A percentile compares a stretch with the other conserved stretches of the same genome.
Conservation (phyloP, 2,888 invertebrate genomes). For the Strigamia maritima region DNA sequence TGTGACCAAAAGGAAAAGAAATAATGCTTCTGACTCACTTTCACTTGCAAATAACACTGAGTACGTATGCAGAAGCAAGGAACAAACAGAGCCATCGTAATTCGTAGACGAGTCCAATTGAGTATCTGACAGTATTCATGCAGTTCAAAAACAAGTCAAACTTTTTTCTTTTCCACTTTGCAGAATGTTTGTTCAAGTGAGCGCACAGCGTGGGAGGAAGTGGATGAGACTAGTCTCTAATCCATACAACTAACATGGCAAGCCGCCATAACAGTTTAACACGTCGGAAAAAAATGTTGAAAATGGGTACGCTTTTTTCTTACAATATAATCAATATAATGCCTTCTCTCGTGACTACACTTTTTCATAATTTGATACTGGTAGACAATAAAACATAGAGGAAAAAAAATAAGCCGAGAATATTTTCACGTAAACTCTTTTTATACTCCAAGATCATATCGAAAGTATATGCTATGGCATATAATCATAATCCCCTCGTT, state of each 20-base stretch:
- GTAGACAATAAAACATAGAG: too few relatives aligned
- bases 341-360: too few relatives aligned
- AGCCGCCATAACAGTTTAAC: conserved; percentile 6
- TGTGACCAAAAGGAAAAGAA: neutral
- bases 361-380: too few relatives aligned
- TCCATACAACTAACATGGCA: conserved; percentile 19
- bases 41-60: conserved; percentile 11
- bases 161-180: conserved; percentile 1
- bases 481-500: too few relatives aligned
- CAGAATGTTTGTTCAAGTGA: neutral
- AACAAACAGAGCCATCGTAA: conserved; percentile 7
- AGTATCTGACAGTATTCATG: conserved; percentile 1
- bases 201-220: neutral
- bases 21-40: neutral
- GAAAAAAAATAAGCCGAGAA: too few relatives aligned
- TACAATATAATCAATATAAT: too few relatives aligned
- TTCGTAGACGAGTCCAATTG: neutral
- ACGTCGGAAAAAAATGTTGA: neutral
- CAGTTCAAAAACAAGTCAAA: conserved; percentile 16
- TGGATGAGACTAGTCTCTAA: neutral
- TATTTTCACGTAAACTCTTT: too few relatives aligned
- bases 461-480: too few relatives aligned
- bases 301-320: neutral
- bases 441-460: too few relatives aligned
- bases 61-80: neutral